Percentiles rank a stretch among this genome's conserved stretches.
phyloP scores from a whole-genome alignment of 2,888 invertebrate genomes.

The Hirtodrosophila duncani region DNA sequence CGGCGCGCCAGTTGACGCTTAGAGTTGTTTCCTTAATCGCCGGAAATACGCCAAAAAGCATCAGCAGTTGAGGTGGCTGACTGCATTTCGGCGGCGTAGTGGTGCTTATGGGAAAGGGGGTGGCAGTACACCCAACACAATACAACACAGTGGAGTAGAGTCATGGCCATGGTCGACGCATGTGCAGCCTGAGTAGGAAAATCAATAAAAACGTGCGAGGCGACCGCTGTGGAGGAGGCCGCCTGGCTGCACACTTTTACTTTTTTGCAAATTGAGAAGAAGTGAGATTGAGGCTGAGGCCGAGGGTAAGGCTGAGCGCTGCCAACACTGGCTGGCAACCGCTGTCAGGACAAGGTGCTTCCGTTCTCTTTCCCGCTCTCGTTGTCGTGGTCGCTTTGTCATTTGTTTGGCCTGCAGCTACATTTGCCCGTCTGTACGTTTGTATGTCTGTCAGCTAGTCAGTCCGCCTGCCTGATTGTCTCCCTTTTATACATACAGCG shows the following conservation, averaged over 20 bases:
- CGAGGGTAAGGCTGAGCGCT: too few relatives aligned
- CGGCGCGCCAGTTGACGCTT: conserved; percentile 45
- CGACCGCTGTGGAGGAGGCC: conserved; percentile 42
- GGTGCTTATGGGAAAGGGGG: too few relatives aligned
- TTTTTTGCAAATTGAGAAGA: conserved; percentile 36
- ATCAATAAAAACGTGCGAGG: conserved; percentile 69
- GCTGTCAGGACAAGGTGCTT: conserved; percentile 65
- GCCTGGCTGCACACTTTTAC: conserved; percentile 61
- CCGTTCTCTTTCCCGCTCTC: conserved; percentile 39
- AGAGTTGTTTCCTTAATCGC: conserved; percentile 59
- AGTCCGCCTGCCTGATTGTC: conserved; percentile 8
- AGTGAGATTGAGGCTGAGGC: too few relatives aligned
- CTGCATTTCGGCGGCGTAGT: too few relatives aligned
- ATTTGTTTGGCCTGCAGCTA: conserved; percentile 69
- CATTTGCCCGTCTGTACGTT: conserved; percentile 48
- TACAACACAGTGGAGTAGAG: conserved; percentile 17
- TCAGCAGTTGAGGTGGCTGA: conserved; percentile 6
- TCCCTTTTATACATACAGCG: conserved; percentile 28
- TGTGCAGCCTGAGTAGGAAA: conserved; percentile 61
- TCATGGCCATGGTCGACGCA: conserved; percentile 51
- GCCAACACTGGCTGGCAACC: conserved; percentile 37
- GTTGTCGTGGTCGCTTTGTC: conserved; percentile 52
- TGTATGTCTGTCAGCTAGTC: conserved; percentile 7
- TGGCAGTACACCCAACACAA: conserved; percentile 7
- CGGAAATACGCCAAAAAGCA: conserved; percentile 52